Evolutionary conservation across 2,113 vertebrate species (phyloP).

Genomic region (Egretta garzetta): DNA sequence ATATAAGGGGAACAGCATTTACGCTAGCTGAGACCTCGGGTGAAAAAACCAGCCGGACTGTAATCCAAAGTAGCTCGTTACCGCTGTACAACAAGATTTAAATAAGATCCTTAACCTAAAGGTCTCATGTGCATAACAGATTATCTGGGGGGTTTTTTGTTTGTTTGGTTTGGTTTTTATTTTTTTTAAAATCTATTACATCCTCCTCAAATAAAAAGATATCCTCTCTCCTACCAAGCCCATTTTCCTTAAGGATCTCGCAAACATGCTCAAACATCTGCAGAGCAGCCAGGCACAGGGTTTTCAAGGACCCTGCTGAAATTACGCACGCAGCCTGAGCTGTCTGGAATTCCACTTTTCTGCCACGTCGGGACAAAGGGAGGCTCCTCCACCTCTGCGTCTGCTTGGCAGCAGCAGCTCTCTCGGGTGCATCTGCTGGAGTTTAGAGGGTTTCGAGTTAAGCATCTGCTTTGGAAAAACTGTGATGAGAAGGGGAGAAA

Average conservation of each 20-base stretch:
- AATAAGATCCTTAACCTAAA: neutral
- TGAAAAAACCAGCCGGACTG: neutral
- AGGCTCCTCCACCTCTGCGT: neutral
- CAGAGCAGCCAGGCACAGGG: neutral
- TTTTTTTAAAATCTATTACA: neutral
- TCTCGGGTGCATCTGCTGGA: neutral
- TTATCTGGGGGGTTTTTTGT: neutral
- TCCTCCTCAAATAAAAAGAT: neutral
- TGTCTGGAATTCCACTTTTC: neutral
- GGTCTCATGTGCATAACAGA: neutral
- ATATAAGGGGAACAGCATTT: neutral
- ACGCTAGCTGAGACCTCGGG: rapidly evolving
- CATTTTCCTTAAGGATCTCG: neutral
- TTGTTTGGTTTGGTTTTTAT: too few relatives aligned
- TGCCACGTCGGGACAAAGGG: neutral
- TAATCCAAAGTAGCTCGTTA: neutral
- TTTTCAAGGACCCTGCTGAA: neutral
- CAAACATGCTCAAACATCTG: neutral
- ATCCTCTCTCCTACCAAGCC: neutral
- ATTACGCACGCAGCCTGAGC: neutral
- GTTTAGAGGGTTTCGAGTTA: neutral
- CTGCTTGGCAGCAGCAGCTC: neutral
- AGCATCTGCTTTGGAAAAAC: neutral
- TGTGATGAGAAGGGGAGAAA: neutral
- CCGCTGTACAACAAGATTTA: neutral